Percentiles rank a stretch among this genome's conserved stretches.
phyloP scores from a whole-genome alignment of 2,888 invertebrate genomes.

The Drosophila helvetica region DNA sequence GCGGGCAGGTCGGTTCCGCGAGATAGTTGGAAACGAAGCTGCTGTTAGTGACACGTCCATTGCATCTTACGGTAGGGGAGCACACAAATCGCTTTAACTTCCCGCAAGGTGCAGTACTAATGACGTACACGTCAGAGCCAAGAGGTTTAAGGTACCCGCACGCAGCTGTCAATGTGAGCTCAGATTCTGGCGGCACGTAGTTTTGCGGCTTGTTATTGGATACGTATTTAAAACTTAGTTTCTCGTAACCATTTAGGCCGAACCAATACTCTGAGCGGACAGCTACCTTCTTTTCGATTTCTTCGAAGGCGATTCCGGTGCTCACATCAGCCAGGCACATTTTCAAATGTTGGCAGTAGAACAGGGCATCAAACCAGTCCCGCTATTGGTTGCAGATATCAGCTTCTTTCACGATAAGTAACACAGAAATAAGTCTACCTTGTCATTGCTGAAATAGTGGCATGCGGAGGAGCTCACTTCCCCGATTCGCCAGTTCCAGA shows the following conservation, averaged over 20 bases:
- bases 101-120: constrained; percentile 20
- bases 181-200: constrained; percentile 2
- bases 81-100: constrained; percentile 33
- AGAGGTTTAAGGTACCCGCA: constrained; percentile 35
- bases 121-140: neutral
- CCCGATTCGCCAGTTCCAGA: neutral
- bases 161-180: neutral
- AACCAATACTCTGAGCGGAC: constrained; percentile 31
- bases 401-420: neutral
- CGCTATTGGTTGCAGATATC: neutral
- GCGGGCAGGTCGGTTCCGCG: neutral
- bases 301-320: neutral
- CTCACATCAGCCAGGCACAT: constrained; percentile 44
- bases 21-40: neutral
- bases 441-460: constrained; percentile 34
- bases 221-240: constrained; percentile 19
- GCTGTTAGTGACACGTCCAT: constrained; percentile 11
- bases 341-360: constrained; percentile 17
- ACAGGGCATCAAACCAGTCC: constrained; percentile 43
- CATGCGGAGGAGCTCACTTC: constrained; percentile 16
- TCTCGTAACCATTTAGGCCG: constrained; percentile 42
- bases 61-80: constrained; percentile 15
- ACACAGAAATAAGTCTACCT: constrained; percentile 4
- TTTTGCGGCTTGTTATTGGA: neutral
- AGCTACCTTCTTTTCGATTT: neutral